Percentiles rank a stretch among this genome's conserved stretches.
Evolutionary conservation across 2,113 vertebrate genomes (phyloP).

Genomic region (Chamaea fasciata): DNA sequence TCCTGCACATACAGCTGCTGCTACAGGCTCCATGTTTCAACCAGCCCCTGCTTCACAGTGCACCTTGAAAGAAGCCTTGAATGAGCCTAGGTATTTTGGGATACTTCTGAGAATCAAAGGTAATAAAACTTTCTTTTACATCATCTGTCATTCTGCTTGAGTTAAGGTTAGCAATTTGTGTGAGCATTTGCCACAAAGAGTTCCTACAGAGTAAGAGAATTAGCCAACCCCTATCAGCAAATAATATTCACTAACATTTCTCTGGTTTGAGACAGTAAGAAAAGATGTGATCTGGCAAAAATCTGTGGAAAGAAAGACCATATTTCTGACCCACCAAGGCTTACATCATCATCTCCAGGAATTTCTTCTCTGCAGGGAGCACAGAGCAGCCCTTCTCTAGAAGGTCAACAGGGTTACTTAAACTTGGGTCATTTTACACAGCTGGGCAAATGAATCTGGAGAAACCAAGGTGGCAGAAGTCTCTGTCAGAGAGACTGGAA

Average conservation of each 20-base stretch:
- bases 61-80: background rate
- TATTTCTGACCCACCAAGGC: background rate
- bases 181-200: background rate
- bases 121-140: background rate
- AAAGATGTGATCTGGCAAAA: background rate
- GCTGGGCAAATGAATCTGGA: background rate
- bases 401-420: conserved; percentile 8
- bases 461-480: background rate
- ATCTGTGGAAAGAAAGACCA: background rate
- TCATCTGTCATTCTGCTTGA: fast-evolving
- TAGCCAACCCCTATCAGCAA: background rate
- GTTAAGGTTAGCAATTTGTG: background rate
- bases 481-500: background rate
- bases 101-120: background rate
- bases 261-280: background rate
- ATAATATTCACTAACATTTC: background rate
- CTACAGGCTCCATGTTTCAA: background rate
- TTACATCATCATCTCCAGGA: background rate
- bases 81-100: background rate
- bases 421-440: background rate
- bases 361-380: background rate
- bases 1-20: background rate
- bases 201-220: background rate
- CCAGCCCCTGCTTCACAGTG: background rate
- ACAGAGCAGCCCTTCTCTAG: background rate